Evolutionary conservation across 2,113 vertebrate genomes (phyloP).

Genomic region (Ginglymostoma cirratum): DNA sequence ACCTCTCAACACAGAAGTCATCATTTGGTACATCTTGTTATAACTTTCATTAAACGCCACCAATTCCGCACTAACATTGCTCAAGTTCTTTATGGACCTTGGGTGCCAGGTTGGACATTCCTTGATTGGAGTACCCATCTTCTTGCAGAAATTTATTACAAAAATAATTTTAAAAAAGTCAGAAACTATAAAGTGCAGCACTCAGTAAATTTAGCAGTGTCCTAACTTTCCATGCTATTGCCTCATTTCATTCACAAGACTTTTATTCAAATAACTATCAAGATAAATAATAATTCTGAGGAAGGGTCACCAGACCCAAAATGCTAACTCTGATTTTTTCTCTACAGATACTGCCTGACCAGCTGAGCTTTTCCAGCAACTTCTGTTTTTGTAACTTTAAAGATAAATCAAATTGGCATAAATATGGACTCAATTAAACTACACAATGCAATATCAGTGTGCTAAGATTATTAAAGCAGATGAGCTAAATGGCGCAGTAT

Average conservation of each 20-base stretch:
- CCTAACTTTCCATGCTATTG: background rate
- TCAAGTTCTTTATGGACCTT: slow-evolving; percentile 43
- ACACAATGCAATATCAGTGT: background rate
- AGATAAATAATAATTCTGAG: too few species aligned
- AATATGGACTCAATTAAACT: background rate
- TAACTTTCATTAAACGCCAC: slow-evolving; percentile 65
- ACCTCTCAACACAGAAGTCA: slow-evolving; percentile 67
- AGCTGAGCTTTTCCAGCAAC: too few species aligned
- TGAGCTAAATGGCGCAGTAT: background rate
- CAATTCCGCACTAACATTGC: slow-evolving; percentile 54
- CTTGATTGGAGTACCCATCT: slow-evolving; percentile 41
- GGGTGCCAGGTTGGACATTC: slow-evolving; percentile 44
- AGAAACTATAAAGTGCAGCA: background rate
- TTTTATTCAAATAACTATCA: background rate
- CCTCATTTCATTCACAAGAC: background rate
- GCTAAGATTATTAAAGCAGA: background rate
- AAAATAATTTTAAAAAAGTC: slow-evolving; percentile 12
- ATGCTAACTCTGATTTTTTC: too few species aligned
- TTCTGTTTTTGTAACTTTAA: background rate
- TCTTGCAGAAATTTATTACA: slow-evolving; percentile 50
- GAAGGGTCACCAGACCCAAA: too few species aligned
- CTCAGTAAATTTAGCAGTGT: background rate
- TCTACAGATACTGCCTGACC: too few species aligned
- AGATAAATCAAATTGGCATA: background rate
- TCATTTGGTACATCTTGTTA: slow-evolving; percentile 53